Conservation (phyloP, 1,140 invertebrate genomes). For the Heliothis virescens region DNA sequence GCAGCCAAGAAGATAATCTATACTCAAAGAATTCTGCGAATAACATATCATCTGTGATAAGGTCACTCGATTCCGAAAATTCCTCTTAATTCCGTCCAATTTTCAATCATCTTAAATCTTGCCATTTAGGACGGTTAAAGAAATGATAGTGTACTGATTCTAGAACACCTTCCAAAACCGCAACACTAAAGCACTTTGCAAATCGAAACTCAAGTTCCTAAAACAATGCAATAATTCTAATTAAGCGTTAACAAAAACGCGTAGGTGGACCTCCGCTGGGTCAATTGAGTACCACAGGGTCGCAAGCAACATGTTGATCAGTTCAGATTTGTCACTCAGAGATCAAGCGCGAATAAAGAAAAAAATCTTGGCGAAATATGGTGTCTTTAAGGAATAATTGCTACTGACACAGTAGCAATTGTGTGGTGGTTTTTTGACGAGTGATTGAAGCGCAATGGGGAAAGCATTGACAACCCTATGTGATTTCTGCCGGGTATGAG, state of each 20-base stretch:
- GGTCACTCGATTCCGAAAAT: too few species aligned
- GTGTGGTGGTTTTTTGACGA: neutral
- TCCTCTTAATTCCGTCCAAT: too few species aligned
- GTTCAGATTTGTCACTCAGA: slow-evolving; percentile 1
- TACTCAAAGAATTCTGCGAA: too few species aligned
- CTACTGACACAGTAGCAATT: too few species aligned
- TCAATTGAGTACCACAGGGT: slow-evolving; percentile 33
- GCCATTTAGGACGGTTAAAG: neutral
- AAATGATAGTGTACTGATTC: neutral
- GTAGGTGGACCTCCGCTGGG: slow-evolving; percentile 24
- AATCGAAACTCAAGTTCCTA: neutral
- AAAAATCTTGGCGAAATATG: neutral
- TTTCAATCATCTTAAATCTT: too few species aligned
- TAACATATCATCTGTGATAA: too few species aligned
- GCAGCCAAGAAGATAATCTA: too few species aligned
- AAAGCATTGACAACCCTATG: slow-evolving; percentile 20
- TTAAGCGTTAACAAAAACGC: slow-evolving; percentile 7
- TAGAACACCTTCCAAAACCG: neutral
- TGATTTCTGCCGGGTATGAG: slow-evolving; percentile 5
- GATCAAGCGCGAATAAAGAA: neutral
- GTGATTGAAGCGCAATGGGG: neutral
- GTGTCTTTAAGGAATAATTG: neutral
- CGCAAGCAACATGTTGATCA: slow-evolving; percentile 24
- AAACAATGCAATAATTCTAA: slow-evolving; percentile 20
- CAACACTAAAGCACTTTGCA: neutral